Evolutionary conservation across 2,113 vertebrate genomes (phyloP), one percentile per base, ranked within the genome.

Genomic region (Cryptomyrus ogoouensis): DNA sequence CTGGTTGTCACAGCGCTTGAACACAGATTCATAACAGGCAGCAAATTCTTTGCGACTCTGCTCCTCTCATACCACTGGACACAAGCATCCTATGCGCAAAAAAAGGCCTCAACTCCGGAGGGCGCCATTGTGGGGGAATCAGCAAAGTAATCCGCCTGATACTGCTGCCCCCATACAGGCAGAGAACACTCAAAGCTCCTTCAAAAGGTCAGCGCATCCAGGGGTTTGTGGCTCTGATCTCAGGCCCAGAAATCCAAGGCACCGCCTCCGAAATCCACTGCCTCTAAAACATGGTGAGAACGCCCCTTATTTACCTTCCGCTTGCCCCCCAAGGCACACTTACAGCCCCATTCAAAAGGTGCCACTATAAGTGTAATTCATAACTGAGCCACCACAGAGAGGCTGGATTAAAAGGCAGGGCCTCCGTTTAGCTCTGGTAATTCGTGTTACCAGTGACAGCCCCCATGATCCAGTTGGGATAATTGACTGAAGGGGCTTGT

Each of bases 1-100:
- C 44, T 87, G 44, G 50, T 66, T 56, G 83, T 49, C 52, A 90
- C 58, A 39, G 92, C 92, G 92, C 35, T 74, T 53, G 31, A 70
- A 84, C 80, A 24, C 15, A 95, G 95, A 95, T 94, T 95, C 93
- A 95, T 94, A 95, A 94, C 92, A 91, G 92, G 89, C 92, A 94
- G 93, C 93, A 95, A 95, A 95, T 94, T 93, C 94, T 93, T 88
- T 92, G 62, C 91, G 93, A 93, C 93, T 87, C 93, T 93, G 92
- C 91, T 91, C 92, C 89, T 62, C 88, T 89, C 50, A 74, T 47
- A 86, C 53, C 49, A 62, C 50, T 85, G 52, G 17, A 88, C 46
- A 87, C 44, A 70, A 42, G 56, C 87, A 56, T 8, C 5, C 50
- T 56, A 35, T 87, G 50, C n/a, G 12, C 49, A 17, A 31, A 87